Evolutionary conservation across 2,797 vertebrate species (phyloP).

Genomic region (Scomberomorus guttatus): DNA sequence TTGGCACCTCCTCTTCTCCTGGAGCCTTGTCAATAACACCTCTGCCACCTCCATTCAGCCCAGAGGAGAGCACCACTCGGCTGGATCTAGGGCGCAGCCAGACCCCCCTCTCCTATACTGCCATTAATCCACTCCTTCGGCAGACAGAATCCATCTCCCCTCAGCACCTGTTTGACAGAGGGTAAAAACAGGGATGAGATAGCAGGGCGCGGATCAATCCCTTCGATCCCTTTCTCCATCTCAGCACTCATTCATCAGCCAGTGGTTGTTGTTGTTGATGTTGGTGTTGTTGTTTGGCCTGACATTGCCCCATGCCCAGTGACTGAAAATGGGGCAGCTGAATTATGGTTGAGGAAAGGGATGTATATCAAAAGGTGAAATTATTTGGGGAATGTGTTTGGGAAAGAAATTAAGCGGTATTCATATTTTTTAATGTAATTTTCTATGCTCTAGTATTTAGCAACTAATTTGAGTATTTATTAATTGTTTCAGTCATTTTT

Average conservation of each 20-base stretch:
- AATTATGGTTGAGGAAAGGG: slow-evolving; percentile 39
- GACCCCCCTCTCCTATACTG: slow-evolving; percentile 61
- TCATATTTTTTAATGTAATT: background rate
- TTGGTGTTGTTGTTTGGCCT: slow-evolving; percentile 66
- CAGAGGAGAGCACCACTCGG: slow-evolving; percentile 67
- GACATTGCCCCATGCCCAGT: slow-evolving; percentile 39
- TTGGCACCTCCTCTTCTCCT: slow-evolving; percentile 63
- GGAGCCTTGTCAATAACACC: slow-evolving; percentile 79
- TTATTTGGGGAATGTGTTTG: background rate
- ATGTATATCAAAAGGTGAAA: background rate
- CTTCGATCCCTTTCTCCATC: slow-evolving; percentile 84
- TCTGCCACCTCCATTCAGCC: slow-evolving; percentile 66
- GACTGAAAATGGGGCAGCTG: slow-evolving; percentile 42
- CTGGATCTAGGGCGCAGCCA: slow-evolving; percentile 55
- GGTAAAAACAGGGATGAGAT: slow-evolving; percentile 88
- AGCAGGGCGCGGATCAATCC: slow-evolving; percentile 84
- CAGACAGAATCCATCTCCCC: slow-evolving; percentile 87
- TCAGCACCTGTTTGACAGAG: slow-evolving; percentile 86
- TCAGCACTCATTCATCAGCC: slow-evolving; percentile 84
- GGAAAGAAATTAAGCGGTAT: background rate
- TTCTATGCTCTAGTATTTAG: background rate
- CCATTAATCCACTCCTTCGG: slow-evolving; percentile 87
- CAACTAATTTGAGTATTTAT: background rate
- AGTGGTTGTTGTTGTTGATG: slow-evolving; percentile 79
- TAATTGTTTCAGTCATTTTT: background rate